Conservation (phyloP, 92 coral and sea anemone species). For the Umimayanthus kanabou region DNA sequence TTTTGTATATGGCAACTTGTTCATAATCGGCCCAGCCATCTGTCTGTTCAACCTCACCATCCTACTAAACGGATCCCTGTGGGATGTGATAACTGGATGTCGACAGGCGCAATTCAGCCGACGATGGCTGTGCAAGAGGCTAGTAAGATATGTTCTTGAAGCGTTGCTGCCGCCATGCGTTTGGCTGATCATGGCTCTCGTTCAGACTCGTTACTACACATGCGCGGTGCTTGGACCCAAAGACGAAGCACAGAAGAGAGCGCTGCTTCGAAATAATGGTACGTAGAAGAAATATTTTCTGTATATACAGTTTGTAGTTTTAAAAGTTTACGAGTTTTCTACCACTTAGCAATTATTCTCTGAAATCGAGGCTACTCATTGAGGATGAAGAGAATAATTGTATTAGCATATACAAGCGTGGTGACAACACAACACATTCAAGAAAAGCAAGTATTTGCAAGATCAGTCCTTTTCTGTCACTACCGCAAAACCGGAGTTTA, state of each 20-base stretch:
- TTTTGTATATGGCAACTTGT: constrained; percentile 41
- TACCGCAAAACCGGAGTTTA: too few relatives aligned
- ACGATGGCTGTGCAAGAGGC: constrained; percentile 25
- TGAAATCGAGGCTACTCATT: too few relatives aligned
- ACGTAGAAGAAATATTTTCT: neutral
- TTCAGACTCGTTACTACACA: constrained; percentile 52
- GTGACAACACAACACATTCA: too few relatives aligned
- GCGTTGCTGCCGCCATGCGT: constrained; percentile 41
- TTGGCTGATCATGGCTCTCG: neutral
- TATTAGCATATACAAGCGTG: too few relatives aligned
- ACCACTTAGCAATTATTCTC: too few relatives aligned
- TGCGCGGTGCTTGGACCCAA: constrained; percentile 53
- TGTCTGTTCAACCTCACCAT: constrained; percentile 19
- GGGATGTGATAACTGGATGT: constrained; percentile 48
- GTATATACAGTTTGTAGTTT: too few relatives aligned
- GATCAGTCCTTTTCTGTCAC: too few relatives aligned
- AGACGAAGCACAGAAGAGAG: neutral
- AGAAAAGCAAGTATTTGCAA: too few relatives aligned
- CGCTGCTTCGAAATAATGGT: constrained; percentile 11
- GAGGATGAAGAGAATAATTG: too few relatives aligned
- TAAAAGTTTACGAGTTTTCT: too few relatives aligned
- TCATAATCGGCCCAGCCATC: constrained; percentile 25
- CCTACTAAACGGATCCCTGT: constrained; percentile 41
- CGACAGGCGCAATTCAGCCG: constrained; percentile 16
- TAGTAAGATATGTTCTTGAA: constrained; percentile 12